phyloP scores from a whole-genome alignment of 2,797 vertebrate genomes.

The Liparis tanakae region DNA sequence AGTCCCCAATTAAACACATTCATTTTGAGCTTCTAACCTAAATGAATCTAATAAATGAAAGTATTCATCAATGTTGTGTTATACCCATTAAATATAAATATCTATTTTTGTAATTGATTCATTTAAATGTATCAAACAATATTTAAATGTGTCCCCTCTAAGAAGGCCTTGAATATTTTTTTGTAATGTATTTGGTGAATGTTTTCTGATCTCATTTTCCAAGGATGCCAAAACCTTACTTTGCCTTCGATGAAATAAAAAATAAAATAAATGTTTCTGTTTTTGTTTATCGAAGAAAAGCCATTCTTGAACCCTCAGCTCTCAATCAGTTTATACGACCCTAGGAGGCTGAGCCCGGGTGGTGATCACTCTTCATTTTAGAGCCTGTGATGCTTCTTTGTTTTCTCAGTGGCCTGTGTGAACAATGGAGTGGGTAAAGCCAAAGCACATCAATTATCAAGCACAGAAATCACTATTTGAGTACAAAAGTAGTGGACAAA shows the following conservation, averaged over 20 bases:
- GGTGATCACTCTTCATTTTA: conserved; percentile 58
- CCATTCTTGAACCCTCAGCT: conserved; percentile 14
- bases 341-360: neutral
- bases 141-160: too few species aligned
- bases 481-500: conserved; percentile 60
- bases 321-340: conserved; percentile 39
- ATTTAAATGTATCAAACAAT: too few species aligned
- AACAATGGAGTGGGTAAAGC: conserved; percentile 47
- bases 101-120: too few species aligned
- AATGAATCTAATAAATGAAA: too few species aligned
- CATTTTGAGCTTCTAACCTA: too few species aligned
- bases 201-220: conserved; percentile 17
- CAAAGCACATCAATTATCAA: conserved; percentile 68
- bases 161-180: too few species aligned
- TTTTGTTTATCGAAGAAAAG: conserved; percentile 19
- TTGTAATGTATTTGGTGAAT: neutral
- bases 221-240: conserved; percentile 19
- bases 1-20: too few species aligned
- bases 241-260: conserved; percentile 8
- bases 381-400: conserved; percentile 52
- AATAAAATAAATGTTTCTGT: conserved; percentile 10
- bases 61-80: too few species aligned
- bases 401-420: conserved; percentile 33
- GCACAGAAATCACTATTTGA: conserved; percentile 57
- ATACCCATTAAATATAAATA: too few species aligned